Percentiles rank a stretch among this genome's conserved stretches.
These are phyloP conservation scores for Borostomias antarcticus DNA, from an alignment of 2,797 vertebrate genomes.

Conservation along the genomic window DNA sequence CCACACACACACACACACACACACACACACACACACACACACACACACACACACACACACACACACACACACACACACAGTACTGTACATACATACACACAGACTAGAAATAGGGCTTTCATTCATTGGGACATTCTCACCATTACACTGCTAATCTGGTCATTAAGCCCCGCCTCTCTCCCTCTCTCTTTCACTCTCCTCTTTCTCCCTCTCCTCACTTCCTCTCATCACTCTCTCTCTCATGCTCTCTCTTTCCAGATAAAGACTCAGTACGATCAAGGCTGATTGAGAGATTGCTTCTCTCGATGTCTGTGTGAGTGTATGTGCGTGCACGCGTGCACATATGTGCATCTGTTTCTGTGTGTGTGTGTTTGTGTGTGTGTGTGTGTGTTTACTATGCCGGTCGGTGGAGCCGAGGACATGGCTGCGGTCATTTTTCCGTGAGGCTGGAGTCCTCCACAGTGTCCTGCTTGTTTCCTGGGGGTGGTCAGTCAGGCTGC, in stretches of 20 bases:
- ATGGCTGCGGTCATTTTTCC: conserved; percentile 20
- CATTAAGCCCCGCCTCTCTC: conserved; percentile 36
- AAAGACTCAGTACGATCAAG: conserved; percentile 11
- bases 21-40: conserved; percentile 12
- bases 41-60: conserved; percentile 38
- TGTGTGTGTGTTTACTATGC: neutral
- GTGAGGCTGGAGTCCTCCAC: neutral
- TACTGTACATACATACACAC: conserved; percentile 32
- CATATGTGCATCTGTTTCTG: neutral
- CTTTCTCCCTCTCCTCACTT: neutral
- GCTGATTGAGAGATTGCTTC: neutral
- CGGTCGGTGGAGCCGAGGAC: conserved; percentile 31
- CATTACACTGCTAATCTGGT: conserved; percentile 51
- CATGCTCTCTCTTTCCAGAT: neutral
- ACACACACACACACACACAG: conserved; percentile 20
- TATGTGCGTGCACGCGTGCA: neutral
- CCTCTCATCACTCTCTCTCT: neutral
- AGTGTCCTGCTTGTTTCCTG: neutral
- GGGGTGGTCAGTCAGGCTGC: conserved; percentile 45
- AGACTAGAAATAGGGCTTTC: conserved; percentile 55
- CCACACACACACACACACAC: neutral
- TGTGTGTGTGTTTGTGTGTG: conserved; percentile 4
- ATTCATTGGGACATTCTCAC: conserved; percentile 56
- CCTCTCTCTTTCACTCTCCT: conserved; percentile 17
- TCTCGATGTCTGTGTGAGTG: neutral